Evolutionary conservation across 2,113 vertebrate species (phyloP).

Genomic region (Urocolius indicus): DNA sequence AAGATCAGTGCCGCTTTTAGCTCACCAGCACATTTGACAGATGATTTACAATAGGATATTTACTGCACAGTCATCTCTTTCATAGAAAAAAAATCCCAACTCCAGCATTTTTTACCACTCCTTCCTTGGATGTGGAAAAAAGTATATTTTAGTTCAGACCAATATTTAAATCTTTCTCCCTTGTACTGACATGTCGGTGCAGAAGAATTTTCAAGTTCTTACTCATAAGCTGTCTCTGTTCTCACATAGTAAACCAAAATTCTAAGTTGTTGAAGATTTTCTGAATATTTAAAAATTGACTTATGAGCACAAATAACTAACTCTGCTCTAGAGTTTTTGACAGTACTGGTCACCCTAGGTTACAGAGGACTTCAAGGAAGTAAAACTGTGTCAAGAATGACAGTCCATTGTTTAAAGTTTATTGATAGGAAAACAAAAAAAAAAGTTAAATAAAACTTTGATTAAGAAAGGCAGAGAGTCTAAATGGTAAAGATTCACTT

Average conservation of each 20-base stretch:
- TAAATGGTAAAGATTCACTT: not conserved
- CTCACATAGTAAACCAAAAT: not conserved
- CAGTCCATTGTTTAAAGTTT: not conserved
- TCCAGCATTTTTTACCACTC: not conserved
- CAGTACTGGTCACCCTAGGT: not conserved
- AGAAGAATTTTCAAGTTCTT: not conserved
- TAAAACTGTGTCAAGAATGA: not conserved
- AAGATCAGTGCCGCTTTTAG: not conserved
- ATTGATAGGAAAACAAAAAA: not conserved
- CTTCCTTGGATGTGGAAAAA: not conserved
- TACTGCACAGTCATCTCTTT: not conserved
- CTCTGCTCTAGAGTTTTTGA: not conserved
- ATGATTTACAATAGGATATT: constrained; percentile 20
- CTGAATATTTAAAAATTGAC: not conserved
- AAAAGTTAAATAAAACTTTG: not conserved
- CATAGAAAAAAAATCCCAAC: not conserved
- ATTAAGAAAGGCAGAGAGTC: not conserved
- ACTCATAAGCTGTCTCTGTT: not conserved
- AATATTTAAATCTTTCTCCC: not conserved
- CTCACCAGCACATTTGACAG: not conserved
- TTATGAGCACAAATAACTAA: not conserved
- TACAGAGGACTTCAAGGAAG: not conserved
- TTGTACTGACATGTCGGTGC: not conserved
- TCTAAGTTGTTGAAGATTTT: not conserved
- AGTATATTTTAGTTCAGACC: not conserved